These are phyloP conservation scores for Leuciscus idus DNA, from an alignment of 2,113 vertebrate genomes.

Conservation along the genomic window DNA sequence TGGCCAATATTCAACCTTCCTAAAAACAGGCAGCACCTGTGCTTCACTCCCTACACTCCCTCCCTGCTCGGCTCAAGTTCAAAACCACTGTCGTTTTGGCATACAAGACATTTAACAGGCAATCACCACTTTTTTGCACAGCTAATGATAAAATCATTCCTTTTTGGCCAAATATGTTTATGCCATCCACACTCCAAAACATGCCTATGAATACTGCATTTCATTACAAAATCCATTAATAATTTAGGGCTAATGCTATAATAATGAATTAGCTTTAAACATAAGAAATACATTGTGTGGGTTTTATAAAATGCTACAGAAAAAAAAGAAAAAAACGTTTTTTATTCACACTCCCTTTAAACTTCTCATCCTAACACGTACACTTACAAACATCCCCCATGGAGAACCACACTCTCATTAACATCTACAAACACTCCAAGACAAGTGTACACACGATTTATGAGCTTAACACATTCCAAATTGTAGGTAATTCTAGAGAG, in stretches of 20 bases:
- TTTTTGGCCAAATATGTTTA: background rate
- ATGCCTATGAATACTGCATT: background rate
- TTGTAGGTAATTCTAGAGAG: background rate
- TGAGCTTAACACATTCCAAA: background rate
- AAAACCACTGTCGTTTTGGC: background rate
- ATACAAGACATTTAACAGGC: background rate
- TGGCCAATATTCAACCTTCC: background rate
- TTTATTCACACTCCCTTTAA: background rate
- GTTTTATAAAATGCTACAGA: background rate
- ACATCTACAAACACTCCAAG: background rate
- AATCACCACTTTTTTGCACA: background rate
- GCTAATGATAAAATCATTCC: background rate
- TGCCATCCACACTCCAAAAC: background rate
- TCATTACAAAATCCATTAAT: constrained; percentile 12
- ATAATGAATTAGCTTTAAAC: background rate
- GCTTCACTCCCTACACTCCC: background rate
- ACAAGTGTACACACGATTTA: background rate
- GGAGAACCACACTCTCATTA: background rate
- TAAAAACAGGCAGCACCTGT: constrained; percentile 6
- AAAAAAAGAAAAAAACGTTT: background rate
- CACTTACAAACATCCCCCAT: background rate
- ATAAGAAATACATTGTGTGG: background rate
- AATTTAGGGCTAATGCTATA: background rate
- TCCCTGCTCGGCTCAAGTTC: background rate
- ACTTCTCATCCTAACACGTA: background rate